A percentile compares a stretch with the other conserved stretches of the same genome.
These are phyloP conservation scores for Parthenolecanium corni DNA, from an alignment of 2,888 invertebrate genomes.

Conservation along the genomic window DNA sequence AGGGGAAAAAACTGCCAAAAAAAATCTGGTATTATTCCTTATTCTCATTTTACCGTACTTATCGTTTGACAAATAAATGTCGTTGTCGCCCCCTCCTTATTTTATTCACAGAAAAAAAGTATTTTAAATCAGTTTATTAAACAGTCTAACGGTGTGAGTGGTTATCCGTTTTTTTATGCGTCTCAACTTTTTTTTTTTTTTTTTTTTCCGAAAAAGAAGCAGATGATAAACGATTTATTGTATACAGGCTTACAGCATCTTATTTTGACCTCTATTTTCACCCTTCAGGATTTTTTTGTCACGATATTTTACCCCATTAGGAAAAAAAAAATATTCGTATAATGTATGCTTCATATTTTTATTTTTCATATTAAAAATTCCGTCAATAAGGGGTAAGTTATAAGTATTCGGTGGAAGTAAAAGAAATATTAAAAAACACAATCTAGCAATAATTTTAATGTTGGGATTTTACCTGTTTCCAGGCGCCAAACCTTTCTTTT, in stretches of 20 bases:
- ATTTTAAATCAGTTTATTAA: constrained; percentile 2
- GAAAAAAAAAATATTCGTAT: background rate
- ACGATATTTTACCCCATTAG: background rate
- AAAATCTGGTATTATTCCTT: background rate
- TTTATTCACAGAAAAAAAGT: background rate
- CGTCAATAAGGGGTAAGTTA: no score
- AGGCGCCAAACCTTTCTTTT: no score
- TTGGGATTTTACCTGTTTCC: no score
- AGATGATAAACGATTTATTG: background rate
- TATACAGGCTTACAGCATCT: background rate
- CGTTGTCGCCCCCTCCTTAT: no score
- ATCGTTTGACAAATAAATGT: background rate
- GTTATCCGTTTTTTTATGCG: background rate
- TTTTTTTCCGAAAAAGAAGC: background rate
- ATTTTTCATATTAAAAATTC: no score
- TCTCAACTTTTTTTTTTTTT: background rate
- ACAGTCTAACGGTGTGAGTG: constrained; percentile 2
- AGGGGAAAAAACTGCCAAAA: background rate
- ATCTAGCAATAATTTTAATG: no score
- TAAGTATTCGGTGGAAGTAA: no score
- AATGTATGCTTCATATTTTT: background rate
- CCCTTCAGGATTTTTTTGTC: background rate
- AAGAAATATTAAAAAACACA: no score
- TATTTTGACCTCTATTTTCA: background rate
- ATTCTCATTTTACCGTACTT: background rate